phyloP scores from a whole-genome alignment of 2,113 vertebrate species.

The Daubentonia madagascariensis region DNA sequence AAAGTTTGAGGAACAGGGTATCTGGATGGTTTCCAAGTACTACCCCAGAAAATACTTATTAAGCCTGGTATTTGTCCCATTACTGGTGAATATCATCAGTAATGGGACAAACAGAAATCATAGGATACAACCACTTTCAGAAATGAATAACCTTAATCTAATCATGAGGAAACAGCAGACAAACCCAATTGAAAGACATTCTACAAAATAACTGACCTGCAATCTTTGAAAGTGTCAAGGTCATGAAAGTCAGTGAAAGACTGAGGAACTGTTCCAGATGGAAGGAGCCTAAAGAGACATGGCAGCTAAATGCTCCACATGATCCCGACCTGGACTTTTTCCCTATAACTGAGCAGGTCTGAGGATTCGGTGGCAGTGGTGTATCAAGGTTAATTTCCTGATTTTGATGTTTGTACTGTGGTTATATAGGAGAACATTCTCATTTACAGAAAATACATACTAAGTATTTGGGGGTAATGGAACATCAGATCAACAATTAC shows the following conservation, averaged over 20 bases:
- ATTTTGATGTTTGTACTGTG: neutral
- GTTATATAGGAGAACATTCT: neutral
- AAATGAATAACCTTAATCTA: neutral
- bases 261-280: neutral
- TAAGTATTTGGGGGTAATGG: neutral
- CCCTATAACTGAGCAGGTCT: neutral
- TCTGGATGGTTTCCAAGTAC: neutral
- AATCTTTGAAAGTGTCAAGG: neutral
- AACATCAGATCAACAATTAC: neutral
- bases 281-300: neutral
- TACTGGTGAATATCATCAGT: neutral
- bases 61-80: neutral
- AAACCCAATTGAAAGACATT: neutral
- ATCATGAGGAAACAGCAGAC: neutral
- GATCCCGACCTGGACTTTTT: neutral
- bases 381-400: neutral
- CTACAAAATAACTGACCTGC: neutral
- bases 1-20: neutral
- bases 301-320: neutral
- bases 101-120: neutral
- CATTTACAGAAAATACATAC: neutral
- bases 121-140: neutral
- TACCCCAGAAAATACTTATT: neutral
- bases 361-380: neutral
- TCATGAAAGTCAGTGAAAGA: neutral